These are phyloP conservation scores for Halichoeres trimaculatus DNA, from an alignment of 2,113 vertebrate species.

Conservation along the genomic window DNA sequence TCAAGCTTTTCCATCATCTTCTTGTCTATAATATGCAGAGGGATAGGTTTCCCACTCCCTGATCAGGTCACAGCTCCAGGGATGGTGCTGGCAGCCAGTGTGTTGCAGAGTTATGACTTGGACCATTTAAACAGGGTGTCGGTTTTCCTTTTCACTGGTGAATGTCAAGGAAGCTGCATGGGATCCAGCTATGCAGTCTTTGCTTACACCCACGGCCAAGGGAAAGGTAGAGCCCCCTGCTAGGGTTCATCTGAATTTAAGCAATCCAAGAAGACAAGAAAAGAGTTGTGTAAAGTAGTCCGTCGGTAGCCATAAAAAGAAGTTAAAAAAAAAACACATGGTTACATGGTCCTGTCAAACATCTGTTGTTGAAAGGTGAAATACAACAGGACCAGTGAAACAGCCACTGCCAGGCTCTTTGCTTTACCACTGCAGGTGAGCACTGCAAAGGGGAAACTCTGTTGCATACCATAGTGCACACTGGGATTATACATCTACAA, in stretches of 20 bases:
- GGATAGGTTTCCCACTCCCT: conserved; percentile 18
- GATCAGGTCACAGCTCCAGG: conserved; percentile 25
- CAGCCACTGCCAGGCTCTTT: neutral
- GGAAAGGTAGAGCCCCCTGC: neutral
- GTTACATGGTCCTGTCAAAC: neutral
- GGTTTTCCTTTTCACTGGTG: conserved; percentile 11
- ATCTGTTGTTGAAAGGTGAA: neutral
- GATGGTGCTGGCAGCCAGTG: conserved; percentile 11
- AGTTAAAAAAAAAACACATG: neutral
- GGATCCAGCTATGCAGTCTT: neutral
- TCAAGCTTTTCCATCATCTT: conserved; percentile 12
- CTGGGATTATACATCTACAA: too few relatives aligned
- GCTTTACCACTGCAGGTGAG: conserved; percentile 1
- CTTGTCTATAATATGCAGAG: conserved; percentile 22
- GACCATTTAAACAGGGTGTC: neutral
- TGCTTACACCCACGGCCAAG: neutral
- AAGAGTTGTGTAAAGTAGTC: too few relatives aligned
- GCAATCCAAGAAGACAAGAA: neutral
- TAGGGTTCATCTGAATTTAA: neutral
- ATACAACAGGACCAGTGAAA: neutral
- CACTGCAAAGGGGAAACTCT: neutral
- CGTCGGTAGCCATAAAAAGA: too few relatives aligned
- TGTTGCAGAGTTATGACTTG: neutral
- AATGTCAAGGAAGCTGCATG: neutral
- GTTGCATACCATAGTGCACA: neutral